These are phyloP conservation scores for Vanessa tameamea DNA, from an alignment of 1,140 invertebrate species.

Conservation along the genomic window DNA sequence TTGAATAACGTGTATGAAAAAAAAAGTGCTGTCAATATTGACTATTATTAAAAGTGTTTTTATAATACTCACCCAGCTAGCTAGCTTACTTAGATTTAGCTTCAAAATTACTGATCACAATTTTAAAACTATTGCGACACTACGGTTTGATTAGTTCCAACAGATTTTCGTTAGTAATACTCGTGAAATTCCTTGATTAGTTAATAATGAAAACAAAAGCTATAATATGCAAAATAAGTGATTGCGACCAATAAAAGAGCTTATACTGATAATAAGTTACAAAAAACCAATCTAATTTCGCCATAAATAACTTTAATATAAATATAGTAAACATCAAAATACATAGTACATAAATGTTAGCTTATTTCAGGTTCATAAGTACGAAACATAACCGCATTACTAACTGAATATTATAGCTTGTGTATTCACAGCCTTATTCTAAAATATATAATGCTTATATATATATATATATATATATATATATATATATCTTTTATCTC, in stretches of 20 bases:
- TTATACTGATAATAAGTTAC: constrained; percentile 28
- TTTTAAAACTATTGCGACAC: constrained; percentile 18
- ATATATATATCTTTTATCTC: constrained; percentile 2
- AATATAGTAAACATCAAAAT: constrained; percentile 7
- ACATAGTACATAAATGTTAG: background rate
- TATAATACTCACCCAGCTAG: constrained; percentile 23
- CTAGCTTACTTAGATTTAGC: constrained; percentile 19
- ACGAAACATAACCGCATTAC: background rate
- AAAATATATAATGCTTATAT: background rate
- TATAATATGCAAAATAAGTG: constrained; percentile 23
- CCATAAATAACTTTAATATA: background rate
- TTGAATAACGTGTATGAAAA: too few relatives aligned
- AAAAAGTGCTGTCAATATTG: too few relatives aligned
- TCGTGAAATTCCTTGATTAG: constrained; percentile 10
- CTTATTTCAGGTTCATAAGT: constrained; percentile 2
- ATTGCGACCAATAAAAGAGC: constrained; percentile 30
- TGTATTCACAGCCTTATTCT: constrained; percentile 7
- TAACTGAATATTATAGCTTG: constrained; percentile 6
- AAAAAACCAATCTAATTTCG: background rate
- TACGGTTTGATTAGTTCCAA: constrained; percentile 14
- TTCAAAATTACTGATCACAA: constrained; percentile 17
- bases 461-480: background rate
- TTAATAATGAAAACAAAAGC: constrained; percentile 21
- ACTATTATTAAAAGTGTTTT: constrained; percentile 35
- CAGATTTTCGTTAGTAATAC: constrained; percentile 2